Evolutionary conservation across 2,888 invertebrate genomes (phyloP).

Genomic region (Penaeus monodon): DNA sequence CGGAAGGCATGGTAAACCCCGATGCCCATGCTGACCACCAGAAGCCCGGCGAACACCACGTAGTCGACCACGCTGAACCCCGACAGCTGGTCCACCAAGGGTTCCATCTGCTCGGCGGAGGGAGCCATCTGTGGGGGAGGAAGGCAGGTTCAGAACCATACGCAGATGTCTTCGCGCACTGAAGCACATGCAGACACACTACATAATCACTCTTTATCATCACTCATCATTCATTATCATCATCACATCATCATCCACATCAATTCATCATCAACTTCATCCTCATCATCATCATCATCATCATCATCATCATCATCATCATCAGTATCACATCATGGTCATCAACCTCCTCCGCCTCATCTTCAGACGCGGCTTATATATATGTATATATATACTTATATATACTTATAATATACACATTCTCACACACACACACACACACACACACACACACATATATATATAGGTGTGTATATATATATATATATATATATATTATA

Average conservation of each 20-base stretch:
- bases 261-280: not conserved
- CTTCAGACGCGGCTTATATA: too few relatives aligned
- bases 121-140: not conserved
- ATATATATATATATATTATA: slow-evolving; percentile 14
- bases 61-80: slow-evolving; percentile 19
- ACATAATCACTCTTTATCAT: too few relatives aligned
- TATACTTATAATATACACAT: not conserved
- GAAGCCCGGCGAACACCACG: slow-evolving; percentile 4
- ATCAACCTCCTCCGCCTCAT: too few relatives aligned
- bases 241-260: not conserved
- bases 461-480: slow-evolving; percentile 20
- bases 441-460: slow-evolving; percentile 13
- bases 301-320: too few relatives aligned
- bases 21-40: slow-evolving; percentile 14
- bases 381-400: not conserved
- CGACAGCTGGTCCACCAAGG: not conserved
- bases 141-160: not conserved
- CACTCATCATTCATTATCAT: not conserved
- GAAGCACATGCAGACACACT: not conserved
- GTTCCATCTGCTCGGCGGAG: not conserved
- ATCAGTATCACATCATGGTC: too few relatives aligned
- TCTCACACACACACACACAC: not conserved
- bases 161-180: not conserved
- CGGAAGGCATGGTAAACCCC: slow-evolving; percentile 14
- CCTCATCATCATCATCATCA: too few relatives aligned